Conservation (phyloP, 2,888 invertebrate species). For the Formica aserva region DNA sequence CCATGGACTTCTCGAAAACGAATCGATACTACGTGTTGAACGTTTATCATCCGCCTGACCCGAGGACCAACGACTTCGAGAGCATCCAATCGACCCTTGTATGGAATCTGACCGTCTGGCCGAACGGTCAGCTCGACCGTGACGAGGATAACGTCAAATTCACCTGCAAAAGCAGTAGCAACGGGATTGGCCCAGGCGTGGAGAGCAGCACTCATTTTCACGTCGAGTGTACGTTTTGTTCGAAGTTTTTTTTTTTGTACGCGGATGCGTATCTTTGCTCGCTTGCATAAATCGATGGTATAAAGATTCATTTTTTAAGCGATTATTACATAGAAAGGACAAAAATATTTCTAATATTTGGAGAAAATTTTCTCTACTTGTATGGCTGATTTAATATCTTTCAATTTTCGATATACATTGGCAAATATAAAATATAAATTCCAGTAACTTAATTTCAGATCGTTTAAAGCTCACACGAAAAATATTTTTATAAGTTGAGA, state of each 20-base stretch:
- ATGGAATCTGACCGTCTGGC: slow-evolving; percentile 96
- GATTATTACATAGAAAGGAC: background rate
- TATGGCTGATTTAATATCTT: background rate
- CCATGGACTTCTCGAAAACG: slow-evolving; percentile 87
- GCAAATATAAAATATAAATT: slow-evolving; percentile 18
- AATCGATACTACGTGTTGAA: slow-evolving; percentile 90
- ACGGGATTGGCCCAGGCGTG: slow-evolving; percentile 93
- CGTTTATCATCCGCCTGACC: slow-evolving; percentile 90
- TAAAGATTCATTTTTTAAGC: background rate
- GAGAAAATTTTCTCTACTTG: background rate
- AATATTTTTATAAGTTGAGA: background rate
- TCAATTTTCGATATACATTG: background rate
- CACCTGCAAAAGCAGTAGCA: slow-evolving; percentile 93
- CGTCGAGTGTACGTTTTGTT: slow-evolving; percentile 93
- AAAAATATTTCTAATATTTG: background rate
- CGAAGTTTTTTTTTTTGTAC: slow-evolving; percentile 30
- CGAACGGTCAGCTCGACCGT: slow-evolving; percentile 91
- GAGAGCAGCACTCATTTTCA: slow-evolving; percentile 94
- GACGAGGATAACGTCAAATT: slow-evolving; percentile 91
- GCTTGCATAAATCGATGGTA: slow-evolving; percentile 9
- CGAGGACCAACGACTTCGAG: slow-evolving; percentile 94
- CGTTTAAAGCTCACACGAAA: background rate
- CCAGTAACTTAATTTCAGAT: background rate
- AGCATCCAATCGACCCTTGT: slow-evolving; percentile 95
- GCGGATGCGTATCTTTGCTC: background rate